These are phyloP conservation scores for Columba janthina DNA, from an alignment of 2,113 vertebrate genomes.

Conservation along the genomic window DNA sequence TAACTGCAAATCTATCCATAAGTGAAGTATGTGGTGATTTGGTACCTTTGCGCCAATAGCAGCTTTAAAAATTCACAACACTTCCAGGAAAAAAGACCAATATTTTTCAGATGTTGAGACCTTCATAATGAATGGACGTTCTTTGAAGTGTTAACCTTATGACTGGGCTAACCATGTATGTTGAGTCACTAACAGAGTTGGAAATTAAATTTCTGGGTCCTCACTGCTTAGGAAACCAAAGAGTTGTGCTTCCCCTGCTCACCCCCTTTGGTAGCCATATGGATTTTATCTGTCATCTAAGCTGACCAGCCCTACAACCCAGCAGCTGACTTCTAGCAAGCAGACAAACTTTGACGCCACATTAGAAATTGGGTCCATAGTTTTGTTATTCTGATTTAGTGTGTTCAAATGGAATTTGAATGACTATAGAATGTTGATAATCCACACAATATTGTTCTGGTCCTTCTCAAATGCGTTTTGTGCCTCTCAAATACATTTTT, in stretches of 20 bases:
- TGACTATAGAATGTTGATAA: neutral
- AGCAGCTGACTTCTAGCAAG: neutral
- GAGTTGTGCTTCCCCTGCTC: neutral
- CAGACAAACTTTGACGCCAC: neutral
- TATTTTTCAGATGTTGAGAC: neutral
- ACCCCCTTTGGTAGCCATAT: neutral
- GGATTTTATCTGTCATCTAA: neutral
- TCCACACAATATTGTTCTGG: neutral
- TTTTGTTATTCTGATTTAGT: neutral
- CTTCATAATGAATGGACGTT: neutral
- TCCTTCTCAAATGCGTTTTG: neutral
- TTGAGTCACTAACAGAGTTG: neutral
- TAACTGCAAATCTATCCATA: neutral
- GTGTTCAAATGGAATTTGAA: neutral
- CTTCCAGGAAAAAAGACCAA: neutral
- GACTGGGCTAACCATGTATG: neutral
- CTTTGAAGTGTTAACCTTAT: neutral
- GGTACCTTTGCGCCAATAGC: neutral
- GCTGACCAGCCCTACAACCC: neutral
- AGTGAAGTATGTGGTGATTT: neutral
- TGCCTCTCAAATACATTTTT: neutral
- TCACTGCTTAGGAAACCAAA: neutral
- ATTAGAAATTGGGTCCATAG: neutral
- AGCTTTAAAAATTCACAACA: neutral
- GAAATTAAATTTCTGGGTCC: neutral